phyloP scores from a whole-genome alignment of 2,888 invertebrate species.

The Theretra japonica region DNA sequence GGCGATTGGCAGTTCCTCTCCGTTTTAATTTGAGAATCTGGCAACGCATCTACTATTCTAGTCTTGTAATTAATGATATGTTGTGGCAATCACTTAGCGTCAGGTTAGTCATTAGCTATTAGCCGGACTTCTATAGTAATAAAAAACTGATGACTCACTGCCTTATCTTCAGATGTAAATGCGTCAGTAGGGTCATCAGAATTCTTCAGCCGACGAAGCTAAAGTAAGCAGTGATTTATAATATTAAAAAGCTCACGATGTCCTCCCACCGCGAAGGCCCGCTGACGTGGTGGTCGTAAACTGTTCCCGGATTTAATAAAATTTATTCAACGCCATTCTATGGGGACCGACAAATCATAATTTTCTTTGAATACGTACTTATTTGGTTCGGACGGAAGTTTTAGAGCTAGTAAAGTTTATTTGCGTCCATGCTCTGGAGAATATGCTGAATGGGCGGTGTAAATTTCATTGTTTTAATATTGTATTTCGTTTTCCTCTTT shows the following conservation, averaged over 20 bases:
- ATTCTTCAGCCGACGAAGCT: conserved; percentile 50
- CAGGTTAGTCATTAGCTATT: too few species aligned
- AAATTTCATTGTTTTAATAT: conserved; percentile 42
- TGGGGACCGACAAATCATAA: conserved; percentile 81
- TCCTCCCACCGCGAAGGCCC: conserved; percentile 59
- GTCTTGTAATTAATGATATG: too few species aligned
- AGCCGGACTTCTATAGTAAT: too few species aligned
- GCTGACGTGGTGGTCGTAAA: conserved; percentile 79
- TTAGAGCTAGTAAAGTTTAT: conserved; percentile 79
- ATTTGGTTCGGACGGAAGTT: conserved; percentile 78
- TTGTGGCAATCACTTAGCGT: too few species aligned
- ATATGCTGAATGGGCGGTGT: conserved; percentile 51
- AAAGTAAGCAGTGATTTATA: conserved; percentile 68
- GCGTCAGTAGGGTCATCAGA: conserved; percentile 48
- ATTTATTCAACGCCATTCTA: conserved; percentile 79
- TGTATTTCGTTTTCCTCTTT: conserved; percentile 19
- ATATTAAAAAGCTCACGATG: conserved; percentile 70
- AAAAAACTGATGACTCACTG: too few species aligned
- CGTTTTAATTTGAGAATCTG: too few species aligned
- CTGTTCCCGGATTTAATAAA: conserved; percentile 80
- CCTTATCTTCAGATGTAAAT: conserved; percentile 45
- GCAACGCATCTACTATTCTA: too few species aligned
- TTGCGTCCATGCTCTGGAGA: conserved; percentile 62
- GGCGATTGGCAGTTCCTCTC: too few species aligned
- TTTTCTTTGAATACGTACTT: conserved; percentile 77